phyloP scores from a whole-genome alignment of 2,113 vertebrate genomes.

The Bathybates hornii region DNA sequence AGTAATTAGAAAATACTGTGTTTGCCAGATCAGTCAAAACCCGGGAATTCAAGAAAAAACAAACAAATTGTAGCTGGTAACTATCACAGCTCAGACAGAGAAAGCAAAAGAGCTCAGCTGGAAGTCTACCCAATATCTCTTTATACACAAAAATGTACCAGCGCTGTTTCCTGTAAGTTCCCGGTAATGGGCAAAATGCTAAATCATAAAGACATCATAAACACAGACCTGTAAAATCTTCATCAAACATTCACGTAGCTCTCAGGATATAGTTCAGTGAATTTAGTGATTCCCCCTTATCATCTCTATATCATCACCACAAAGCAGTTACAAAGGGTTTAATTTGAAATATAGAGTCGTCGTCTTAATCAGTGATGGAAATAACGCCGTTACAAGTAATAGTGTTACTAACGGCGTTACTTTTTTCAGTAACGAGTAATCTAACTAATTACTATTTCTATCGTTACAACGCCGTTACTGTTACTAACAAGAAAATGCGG shows the following conservation, averaged over 20 bases:
- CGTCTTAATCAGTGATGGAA: not conserved
- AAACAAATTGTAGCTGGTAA: not conserved
- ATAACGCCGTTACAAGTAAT: rapidly evolving
- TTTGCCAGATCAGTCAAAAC: not conserved
- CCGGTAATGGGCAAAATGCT: not conserved
- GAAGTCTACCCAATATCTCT: not conserved
- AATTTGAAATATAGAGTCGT: not conserved
- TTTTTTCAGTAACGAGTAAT: not conserved
- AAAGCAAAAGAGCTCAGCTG: not conserved
- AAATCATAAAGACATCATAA: not conserved
- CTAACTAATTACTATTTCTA: not conserved
- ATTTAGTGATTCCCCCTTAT: not conserved
- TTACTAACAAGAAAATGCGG: not conserved
- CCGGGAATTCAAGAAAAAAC: not conserved
- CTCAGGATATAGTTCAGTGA: not conserved
- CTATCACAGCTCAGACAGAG: not conserved
- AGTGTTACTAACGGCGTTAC: not conserved
- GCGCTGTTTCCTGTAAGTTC: not conserved
- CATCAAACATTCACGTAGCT: not conserved
- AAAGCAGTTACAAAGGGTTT: not conserved
- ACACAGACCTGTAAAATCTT: not conserved
- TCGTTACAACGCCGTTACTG: not conserved
- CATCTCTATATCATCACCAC: not conserved
- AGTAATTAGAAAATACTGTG: not conserved
- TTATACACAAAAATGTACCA: not conserved